phyloP scores from a whole-genome alignment of 2,113 vertebrate genomes.

The Zosterops borbonicus region DNA sequence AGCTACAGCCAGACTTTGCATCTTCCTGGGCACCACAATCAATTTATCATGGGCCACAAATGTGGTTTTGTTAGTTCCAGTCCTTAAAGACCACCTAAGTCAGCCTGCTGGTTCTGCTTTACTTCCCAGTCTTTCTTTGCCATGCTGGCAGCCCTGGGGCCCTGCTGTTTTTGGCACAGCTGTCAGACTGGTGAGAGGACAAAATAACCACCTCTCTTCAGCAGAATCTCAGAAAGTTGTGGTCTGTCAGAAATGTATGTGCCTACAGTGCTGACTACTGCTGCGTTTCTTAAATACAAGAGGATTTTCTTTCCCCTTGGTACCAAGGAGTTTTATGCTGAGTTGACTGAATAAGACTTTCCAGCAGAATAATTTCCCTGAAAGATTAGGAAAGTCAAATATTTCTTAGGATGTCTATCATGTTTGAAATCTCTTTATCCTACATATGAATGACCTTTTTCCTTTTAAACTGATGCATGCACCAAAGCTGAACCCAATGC shows the following conservation, averaged over 20 bases:
- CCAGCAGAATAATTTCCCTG: not conserved
- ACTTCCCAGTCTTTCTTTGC: not conserved
- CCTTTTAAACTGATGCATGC: not conserved
- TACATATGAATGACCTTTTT: not conserved
- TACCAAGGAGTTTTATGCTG: conserved; percentile 7
- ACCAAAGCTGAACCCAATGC: not conserved
- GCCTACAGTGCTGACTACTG: not conserved
- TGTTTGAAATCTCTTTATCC: conserved; percentile 41
- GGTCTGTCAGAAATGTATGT: not conserved
- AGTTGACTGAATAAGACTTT: conserved; percentile 1
- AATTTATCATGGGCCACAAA: not conserved
- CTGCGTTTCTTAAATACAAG: not conserved
- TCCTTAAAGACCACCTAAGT: not conserved
- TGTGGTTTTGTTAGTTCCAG: not conserved
- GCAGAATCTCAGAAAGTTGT: not conserved
- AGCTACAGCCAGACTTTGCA: not conserved
- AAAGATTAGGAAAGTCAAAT: conserved; percentile 36
- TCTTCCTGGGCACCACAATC: not conserved
- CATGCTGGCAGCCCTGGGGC: not conserved
- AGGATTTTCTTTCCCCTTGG: not conserved
- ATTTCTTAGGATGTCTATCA: conserved; percentile 20
- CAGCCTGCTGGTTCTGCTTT: not conserved
- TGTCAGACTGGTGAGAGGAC: not conserved
- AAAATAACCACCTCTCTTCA: not conserved
- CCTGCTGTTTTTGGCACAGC: not conserved